Conservation (phyloP, 2,888 invertebrate species). For the Sarcophaga carnaria region DNA sequence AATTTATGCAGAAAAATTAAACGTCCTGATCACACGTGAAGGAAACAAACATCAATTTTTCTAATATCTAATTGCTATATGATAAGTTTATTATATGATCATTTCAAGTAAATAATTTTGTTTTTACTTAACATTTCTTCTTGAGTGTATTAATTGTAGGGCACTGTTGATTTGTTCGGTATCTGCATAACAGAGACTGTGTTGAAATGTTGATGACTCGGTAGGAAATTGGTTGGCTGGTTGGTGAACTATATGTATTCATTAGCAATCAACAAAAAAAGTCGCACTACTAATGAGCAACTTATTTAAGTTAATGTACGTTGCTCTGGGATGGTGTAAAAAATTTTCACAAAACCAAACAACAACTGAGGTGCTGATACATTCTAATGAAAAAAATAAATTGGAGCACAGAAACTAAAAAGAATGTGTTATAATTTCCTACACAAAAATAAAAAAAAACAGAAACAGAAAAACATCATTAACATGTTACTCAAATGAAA, state of each 20-base stretch:
- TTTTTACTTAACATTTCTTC: not conserved
- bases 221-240: constrained; percentile 15
- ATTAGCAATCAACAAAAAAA: constrained; percentile 4
- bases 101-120: too few species aligned
- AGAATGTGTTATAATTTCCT: constrained; percentile 3
- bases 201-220: constrained; percentile 29
- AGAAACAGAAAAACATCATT: constrained; percentile 8
- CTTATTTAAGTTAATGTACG: constrained; percentile 39
- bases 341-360: constrained; percentile 30
- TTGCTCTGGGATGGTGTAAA: constrained; percentile 50
- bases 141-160: constrained; percentile 2
- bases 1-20: too few species aligned
- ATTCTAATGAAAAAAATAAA: constrained; percentile 8
- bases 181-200: constrained; percentile 7
- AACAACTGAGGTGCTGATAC: constrained; percentile 3
- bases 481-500: constrained; percentile 5
- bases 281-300: constrained; percentile 38
- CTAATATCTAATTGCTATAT: too few species aligned
- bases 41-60: too few species aligned
- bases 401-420: not conserved
- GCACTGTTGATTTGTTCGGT: not conserved
- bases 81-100: too few species aligned
- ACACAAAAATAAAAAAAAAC: not conserved
- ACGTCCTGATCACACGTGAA: too few species aligned
- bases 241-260: not conserved